These are phyloP conservation scores for Eclectus roratus DNA, from an alignment of 2,113 vertebrate species.

Conservation along the genomic window DNA sequence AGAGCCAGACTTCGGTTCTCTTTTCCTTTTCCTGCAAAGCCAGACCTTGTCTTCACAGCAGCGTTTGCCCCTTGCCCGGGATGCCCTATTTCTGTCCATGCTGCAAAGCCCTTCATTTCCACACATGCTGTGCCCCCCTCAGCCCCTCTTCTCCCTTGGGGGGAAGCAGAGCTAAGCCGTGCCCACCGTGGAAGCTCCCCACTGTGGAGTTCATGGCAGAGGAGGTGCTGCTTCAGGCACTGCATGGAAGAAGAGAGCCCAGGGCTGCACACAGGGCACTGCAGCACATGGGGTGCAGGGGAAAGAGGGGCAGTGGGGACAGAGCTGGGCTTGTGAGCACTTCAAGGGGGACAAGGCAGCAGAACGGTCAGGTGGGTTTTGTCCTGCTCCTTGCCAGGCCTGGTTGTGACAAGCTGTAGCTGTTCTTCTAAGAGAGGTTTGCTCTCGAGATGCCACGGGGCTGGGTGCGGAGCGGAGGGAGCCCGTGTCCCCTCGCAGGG, in stretches of 20 bases:
- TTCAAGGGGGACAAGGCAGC: background rate
- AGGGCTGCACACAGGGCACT: fast-evolving
- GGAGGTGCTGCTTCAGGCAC: background rate
- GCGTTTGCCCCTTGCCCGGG: background rate
- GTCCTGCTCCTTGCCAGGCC: background rate
- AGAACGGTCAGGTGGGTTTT: fast-evolving
- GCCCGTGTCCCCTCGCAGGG: background rate
- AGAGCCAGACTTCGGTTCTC: background rate
- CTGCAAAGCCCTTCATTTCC: background rate
- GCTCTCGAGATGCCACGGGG: background rate
- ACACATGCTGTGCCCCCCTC: fast-evolving
- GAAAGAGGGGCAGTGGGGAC: background rate
- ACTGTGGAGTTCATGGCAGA: fast-evolving
- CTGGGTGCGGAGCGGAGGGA: background rate
- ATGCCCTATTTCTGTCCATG: fast-evolving
- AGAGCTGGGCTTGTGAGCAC: background rate
- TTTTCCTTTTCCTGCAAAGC: background rate
- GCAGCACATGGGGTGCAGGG: fast-evolving
- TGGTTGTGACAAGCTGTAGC: background rate
- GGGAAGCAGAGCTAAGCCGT: background rate
- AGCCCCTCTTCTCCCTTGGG: background rate
- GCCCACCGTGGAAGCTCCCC: background rate
- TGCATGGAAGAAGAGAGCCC: fast-evolving
- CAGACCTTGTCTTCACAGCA: background rate
- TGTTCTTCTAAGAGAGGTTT: background rate